Evolutionary conservation across 2,113 vertebrate genomes (phyloP).

Genomic region (Halcyon malimbica): DNA sequence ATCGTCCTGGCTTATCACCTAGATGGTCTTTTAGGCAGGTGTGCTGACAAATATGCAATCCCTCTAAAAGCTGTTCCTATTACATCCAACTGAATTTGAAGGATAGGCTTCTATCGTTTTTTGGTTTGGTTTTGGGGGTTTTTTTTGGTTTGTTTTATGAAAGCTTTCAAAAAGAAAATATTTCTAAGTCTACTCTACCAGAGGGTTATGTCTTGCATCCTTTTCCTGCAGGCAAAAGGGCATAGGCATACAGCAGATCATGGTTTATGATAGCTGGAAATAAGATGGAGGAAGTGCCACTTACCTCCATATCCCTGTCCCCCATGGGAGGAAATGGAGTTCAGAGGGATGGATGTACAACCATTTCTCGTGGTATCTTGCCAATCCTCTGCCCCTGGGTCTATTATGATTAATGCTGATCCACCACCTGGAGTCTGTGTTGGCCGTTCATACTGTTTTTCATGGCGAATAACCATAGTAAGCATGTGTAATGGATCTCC

Average conservation of each 20-base stretch:
- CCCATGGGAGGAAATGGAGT: neutral
- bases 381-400: neutral
- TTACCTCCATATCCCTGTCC: neutral
- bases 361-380: neutral
- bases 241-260: fast-evolving
- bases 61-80: neutral
- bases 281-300: neutral
- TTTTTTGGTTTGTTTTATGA: neutral
- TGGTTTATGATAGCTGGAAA: neutral
- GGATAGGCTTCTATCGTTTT: neutral
- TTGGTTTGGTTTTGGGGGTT: neutral
- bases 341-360: neutral
- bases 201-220: neutral
- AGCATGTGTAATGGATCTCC: conserved; percentile 41
- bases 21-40: neutral
- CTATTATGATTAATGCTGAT: conserved; percentile 29
- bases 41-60: neutral
- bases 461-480: conserved; percentile 39
- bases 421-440: conserved; percentile 39
- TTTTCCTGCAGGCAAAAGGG: neutral
- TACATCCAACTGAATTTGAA: neutral
- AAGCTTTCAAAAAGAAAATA: neutral
- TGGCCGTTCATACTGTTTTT: conserved; percentile 1
- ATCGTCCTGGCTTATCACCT: neutral
- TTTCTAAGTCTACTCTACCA: neutral